Percentiles rank a stretch among this genome's conserved stretches.
Conservation (phyloP, 2,888 invertebrate species). For the Cephus spinipes region DNA sequence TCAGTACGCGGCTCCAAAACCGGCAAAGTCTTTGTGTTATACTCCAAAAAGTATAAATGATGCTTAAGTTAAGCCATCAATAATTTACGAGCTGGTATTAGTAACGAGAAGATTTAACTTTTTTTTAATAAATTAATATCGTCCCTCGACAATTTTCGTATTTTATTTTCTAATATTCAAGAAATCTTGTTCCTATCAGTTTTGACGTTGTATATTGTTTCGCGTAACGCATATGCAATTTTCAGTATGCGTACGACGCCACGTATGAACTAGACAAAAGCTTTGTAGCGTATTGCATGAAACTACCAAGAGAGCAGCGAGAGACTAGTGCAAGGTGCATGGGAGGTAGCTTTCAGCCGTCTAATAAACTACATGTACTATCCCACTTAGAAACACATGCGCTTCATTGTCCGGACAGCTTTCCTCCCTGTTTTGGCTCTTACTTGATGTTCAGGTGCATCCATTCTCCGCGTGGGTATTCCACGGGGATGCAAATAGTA, state of each 20-base stretch:
- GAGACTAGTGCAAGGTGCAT: conserved; percentile 9
- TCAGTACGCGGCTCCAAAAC: neutral
- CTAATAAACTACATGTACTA: conserved; percentile 41
- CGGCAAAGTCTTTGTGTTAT: neutral
- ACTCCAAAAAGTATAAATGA: neutral
- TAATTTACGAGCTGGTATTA: neutral
- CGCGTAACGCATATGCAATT: neutral
- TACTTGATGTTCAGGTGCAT: neutral
- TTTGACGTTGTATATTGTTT: neutral
- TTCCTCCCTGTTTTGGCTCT: neutral
- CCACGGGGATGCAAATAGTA: neutral
- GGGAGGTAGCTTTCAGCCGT: conserved; percentile 32
- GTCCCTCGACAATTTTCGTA: neutral
- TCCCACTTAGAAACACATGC: conserved; percentile 37
- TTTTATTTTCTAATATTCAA: neutral
- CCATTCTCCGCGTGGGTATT: neutral
- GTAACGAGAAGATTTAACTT: neutral
- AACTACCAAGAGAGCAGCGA: conserved; percentile 10
- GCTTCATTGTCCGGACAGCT: conserved; percentile 5
- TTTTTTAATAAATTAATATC: neutral
- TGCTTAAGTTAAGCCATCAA: neutral
- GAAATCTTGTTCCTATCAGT: neutral
- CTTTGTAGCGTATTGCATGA: neutral
- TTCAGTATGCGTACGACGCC: neutral
- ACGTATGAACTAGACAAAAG: neutral